Evolutionary conservation across 2,797 vertebrate genomes (phyloP).

Genomic region (Alca torda): DNA sequence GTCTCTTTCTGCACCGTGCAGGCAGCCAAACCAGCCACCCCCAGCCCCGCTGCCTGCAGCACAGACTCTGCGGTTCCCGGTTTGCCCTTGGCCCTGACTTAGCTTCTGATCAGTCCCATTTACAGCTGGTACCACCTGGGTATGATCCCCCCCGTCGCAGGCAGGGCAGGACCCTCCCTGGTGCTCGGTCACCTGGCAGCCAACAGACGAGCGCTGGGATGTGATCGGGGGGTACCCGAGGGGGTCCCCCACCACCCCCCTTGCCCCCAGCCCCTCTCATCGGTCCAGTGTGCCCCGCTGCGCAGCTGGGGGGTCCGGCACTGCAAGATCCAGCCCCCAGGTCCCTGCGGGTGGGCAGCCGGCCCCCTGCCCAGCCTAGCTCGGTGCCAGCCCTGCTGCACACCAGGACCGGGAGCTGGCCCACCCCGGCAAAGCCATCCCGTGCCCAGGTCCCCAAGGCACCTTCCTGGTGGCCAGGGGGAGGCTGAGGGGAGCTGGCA

Average conservation of each 20-base stretch:
- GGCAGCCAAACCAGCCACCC: rapidly evolving
- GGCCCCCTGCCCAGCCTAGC: rapidly evolving
- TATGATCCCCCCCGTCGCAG: rapidly evolving
- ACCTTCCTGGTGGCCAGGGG: background rate
- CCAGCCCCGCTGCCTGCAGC: background rate
- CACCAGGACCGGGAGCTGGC: background rate
- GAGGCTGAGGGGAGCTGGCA: background rate
- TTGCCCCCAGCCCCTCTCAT: background rate
- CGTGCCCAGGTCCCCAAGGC: background rate
- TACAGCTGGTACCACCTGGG: background rate
- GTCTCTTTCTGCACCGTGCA: background rate
- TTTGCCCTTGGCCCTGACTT: background rate
- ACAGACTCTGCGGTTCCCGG: background rate
- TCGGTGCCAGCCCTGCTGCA: background rate
- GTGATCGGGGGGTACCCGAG: rapidly evolving
- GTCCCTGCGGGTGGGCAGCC: background rate
- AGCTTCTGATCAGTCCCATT: background rate
- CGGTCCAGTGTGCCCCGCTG: rapidly evolving
- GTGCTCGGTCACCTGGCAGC: background rate
- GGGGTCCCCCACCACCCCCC: background rate
- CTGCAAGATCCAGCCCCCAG: background rate
- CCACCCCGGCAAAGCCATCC: rapidly evolving
- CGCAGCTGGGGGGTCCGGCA: background rate
- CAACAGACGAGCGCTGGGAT: background rate
- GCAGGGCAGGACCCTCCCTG: background rate